Conservation (phyloP, 2,888 invertebrate genomes). For the Poecilus cupreus region DNA sequence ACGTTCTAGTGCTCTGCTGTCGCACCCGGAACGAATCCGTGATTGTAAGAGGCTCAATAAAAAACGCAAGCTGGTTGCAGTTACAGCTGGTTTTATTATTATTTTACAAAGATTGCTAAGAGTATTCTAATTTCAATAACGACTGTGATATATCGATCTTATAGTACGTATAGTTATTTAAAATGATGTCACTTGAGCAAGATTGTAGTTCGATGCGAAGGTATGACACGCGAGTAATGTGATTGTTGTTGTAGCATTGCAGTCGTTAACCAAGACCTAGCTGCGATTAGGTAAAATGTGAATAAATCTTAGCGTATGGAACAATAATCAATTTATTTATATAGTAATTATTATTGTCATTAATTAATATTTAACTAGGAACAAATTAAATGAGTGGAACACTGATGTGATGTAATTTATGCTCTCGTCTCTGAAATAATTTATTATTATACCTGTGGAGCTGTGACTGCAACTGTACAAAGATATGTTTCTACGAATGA, state of each 20-base stretch:
- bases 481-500: slow-evolving; percentile 53
- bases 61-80: slow-evolving; percentile 68
- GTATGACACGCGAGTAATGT: slow-evolving; percentile 46
- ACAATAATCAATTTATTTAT: slow-evolving; percentile 65
- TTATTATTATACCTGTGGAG: slow-evolving; percentile 66
- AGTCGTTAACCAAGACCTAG: slow-evolving; percentile 54
- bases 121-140: slow-evolving; percentile 69
- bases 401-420: slow-evolving; percentile 56
- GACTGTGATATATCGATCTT: slow-evolving; percentile 72
- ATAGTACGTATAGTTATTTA: slow-evolving; percentile 67
- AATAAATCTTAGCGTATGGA: slow-evolving; percentile 70
- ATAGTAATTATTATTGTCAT: slow-evolving; percentile 61
- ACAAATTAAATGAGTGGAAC: slow-evolving; percentile 59
- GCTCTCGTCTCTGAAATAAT: slow-evolving; percentile 55
- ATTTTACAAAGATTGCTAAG: slow-evolving; percentile 68
- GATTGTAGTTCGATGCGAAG: slow-evolving; percentile 49
- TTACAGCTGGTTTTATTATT: slow-evolving; percentile 70
- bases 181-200: slow-evolving; percentile 47
- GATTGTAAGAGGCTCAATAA: slow-evolving; percentile 42
- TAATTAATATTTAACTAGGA: slow-evolving; percentile 62
- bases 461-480: slow-evolving; percentile 72
- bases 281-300: slow-evolving; percentile 62
- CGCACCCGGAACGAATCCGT: neutral
- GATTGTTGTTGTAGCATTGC: slow-evolving; percentile 56
- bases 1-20: neutral